Evolutionary conservation across 2,888 invertebrate genomes (phyloP).

Genomic region (Galerucella nymphaeae): DNA sequence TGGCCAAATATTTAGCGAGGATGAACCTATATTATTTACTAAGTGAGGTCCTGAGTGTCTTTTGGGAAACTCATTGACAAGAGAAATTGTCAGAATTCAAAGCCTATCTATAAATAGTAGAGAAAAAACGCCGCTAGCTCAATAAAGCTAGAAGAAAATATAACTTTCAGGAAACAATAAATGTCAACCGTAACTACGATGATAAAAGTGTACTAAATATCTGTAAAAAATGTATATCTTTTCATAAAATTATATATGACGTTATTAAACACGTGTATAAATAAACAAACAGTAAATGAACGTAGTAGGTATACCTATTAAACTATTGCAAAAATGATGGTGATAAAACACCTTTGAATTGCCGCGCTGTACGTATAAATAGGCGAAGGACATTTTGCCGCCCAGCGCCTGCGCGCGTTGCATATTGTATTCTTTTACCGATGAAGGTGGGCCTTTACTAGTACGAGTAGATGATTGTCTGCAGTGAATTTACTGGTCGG

Average conservation of each 20-base stretch:
- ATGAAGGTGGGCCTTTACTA: slow-evolving; percentile 54
- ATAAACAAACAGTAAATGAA: not conserved
- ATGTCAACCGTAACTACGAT: not conserved
- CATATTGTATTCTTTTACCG: slow-evolving; percentile 47
- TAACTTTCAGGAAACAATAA: too few relatives aligned
- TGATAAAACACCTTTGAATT: slow-evolving; percentile 48
- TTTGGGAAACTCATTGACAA: too few relatives aligned
- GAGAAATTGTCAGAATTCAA: too few relatives aligned
- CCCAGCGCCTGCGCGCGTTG: slow-evolving; percentile 53
- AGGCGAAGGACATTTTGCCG: slow-evolving; percentile 51
- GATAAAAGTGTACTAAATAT: not conserved
- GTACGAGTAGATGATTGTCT: slow-evolving; percentile 53
- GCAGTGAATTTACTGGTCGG: slow-evolving; percentile 52
- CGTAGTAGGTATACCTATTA: not conserved
- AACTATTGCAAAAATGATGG: slow-evolving; percentile 8
- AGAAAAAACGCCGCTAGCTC: too few relatives aligned
- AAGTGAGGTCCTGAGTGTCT: too few relatives aligned
- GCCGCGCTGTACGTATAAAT: slow-evolving; percentile 47
- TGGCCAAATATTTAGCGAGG: not conserved
- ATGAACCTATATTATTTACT: too few relatives aligned
- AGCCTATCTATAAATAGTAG: too few relatives aligned
- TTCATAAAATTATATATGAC: not conserved
- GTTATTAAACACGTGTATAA: slow-evolving; percentile 8
- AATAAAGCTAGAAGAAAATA: too few relatives aligned
- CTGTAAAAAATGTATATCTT: not conserved